Conservation (phyloP, 2,797 vertebrate genomes). For the Mionectes olivaceus region DNA sequence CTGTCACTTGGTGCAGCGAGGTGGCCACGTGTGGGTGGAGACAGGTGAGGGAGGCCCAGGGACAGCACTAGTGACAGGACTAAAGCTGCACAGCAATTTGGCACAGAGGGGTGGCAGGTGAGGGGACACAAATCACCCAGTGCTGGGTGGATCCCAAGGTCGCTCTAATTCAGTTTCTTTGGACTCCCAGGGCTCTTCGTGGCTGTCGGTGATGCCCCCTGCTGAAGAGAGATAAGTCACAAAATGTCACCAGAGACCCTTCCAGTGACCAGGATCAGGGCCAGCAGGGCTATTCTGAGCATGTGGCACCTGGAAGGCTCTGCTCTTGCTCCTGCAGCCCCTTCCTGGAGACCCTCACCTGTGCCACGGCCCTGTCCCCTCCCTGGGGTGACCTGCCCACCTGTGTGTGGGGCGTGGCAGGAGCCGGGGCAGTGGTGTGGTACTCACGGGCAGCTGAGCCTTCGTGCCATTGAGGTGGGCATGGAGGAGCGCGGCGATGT, state of each 20-base stretch:
- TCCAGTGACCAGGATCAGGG: neutral
- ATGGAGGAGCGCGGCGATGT: slow-evolving; percentile 89
- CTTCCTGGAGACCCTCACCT: neutral
- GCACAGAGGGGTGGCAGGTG: neutral
- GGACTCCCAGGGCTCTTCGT: neutral
- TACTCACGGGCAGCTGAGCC: slow-evolving; percentile 83
- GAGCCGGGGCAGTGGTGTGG: neutral
- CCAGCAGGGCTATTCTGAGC: neutral
- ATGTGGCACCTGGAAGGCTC: rapidly evolving
- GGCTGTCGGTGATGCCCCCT: neutral
- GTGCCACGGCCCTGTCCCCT: neutral
- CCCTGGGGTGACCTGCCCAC: rapidly evolving
- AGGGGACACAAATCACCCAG: neutral
- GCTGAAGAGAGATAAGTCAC: neutral
- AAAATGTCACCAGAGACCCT: neutral
- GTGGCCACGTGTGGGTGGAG: rapidly evolving
- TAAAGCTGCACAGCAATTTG: neutral
- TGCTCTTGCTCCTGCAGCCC: neutral
- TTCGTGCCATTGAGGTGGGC: slow-evolving; percentile 86
- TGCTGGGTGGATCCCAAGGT: neutral
- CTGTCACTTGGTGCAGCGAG: neutral
- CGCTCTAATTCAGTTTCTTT: slow-evolving; percentile 15
- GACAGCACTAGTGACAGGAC: neutral
- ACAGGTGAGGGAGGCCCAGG: rapidly evolving
- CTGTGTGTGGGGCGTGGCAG: neutral